phyloP scores from a whole-genome alignment of 2,113 vertebrate species.

The Strix aluco region DNA sequence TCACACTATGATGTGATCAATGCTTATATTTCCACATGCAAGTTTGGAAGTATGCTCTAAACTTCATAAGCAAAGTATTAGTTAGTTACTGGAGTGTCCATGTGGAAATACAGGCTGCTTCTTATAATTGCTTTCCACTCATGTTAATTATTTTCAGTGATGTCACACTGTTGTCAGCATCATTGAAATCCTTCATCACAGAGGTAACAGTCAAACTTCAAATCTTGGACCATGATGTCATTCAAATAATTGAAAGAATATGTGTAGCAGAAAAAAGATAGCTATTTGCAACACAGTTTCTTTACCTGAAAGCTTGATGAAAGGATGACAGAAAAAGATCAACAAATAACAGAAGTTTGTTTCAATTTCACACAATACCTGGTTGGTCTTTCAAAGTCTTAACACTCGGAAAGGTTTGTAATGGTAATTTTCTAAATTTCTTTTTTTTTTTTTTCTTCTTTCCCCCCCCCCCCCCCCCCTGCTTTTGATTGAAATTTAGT shows the following conservation, averaged over 20 bases:
- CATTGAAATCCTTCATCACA: not conserved
- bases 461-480: too few species aligned
- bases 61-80: not conserved
- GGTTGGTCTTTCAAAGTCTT: not conserved
- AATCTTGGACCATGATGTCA: not conserved
- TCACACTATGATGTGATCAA: not conserved
- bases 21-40: not conserved
- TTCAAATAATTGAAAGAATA: not conserved
- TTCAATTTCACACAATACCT: not conserved
- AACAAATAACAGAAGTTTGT: not conserved
- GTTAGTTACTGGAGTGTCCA: not conserved
- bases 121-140: not conserved
- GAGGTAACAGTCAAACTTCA: not conserved
- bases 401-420: not conserved
- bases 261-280: not conserved
- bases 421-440: not conserved
- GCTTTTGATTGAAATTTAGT: not conserved
- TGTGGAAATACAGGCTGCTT: not conserved
- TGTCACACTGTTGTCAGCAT: not conserved
- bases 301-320: not conserved
- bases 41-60: not conserved
- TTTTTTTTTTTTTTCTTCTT: accelerated
- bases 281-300: not conserved
- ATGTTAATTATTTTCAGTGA: not conserved
- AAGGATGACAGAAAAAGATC: not conserved